A percentile compares a stretch with the other conserved stretches of the same genome.
Conservation (phyloP, 2,888 invertebrate species). For the Drosophila recens region DNA sequence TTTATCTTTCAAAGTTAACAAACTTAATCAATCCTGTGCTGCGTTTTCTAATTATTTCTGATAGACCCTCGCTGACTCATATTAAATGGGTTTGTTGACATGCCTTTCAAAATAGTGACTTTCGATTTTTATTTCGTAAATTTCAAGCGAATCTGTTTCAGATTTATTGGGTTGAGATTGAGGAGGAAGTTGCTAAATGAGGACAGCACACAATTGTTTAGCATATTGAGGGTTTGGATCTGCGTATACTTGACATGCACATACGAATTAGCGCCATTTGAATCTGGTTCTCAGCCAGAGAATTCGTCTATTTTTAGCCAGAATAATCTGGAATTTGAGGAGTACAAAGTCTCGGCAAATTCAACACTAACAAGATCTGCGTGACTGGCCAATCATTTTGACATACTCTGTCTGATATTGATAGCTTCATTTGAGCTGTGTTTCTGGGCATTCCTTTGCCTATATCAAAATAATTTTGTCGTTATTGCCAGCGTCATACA, state of each 20-base stretch:
- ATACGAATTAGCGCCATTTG: slow-evolving; percentile 58
- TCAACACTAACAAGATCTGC: slow-evolving; percentile 27
- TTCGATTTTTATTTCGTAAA: slow-evolving; percentile 17
- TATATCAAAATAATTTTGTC: neutral
- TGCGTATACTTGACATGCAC: slow-evolving; percentile 37
- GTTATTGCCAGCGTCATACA: slow-evolving; percentile 42
- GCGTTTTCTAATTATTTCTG: neutral
- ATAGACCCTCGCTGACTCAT: slow-evolving; percentile 1
- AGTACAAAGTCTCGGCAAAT: neutral
- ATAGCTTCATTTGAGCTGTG: slow-evolving; percentile 8
- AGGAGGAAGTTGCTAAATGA: slow-evolving; percentile 52
- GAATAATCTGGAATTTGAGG: slow-evolving; percentile 31
- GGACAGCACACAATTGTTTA: slow-evolving; percentile 60
- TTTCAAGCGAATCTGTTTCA: neutral
- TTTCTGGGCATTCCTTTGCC: slow-evolving; percentile 44
- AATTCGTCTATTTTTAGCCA: slow-evolving; percentile 16
- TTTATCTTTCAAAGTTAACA: neutral
- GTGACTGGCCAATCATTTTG: slow-evolving; percentile 14
- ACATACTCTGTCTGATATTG: slow-evolving; percentile 9
- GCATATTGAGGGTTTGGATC: slow-evolving; percentile 34
- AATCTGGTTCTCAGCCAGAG: slow-evolving; percentile 51
- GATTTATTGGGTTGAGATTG: slow-evolving; percentile 2
- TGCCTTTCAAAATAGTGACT: neutral
- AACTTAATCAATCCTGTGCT: neutral
- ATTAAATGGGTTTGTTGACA: neutral